Conservation (phyloP, 2,797 vertebrate species). For the Anabas testudineus region DNA sequence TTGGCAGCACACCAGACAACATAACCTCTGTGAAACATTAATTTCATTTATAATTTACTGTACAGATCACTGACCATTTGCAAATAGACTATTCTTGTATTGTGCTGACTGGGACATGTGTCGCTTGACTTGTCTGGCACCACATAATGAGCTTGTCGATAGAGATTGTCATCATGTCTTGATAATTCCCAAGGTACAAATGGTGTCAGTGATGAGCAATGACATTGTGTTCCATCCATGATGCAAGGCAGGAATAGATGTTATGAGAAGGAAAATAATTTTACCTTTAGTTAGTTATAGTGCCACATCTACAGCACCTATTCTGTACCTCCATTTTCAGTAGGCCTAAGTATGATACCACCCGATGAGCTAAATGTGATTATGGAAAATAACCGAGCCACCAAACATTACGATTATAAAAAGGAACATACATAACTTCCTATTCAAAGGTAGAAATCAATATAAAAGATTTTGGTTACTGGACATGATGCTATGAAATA, state of each 20-base stretch:
- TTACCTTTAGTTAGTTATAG: no score
- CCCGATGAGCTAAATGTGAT: background rate
- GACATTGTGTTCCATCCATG: background rate
- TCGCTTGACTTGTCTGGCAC: conserved; percentile 64
- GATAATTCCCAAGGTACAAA: conserved; percentile 47
- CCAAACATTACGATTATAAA: background rate
- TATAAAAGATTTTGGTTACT: no score
- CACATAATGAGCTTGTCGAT: conserved; percentile 68
- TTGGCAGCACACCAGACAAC: no score
- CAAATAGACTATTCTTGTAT: conserved; percentile 6
- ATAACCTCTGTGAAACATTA: background rate
- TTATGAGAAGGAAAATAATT: background rate
- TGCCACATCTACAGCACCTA: no score
- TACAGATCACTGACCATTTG: conserved; percentile 1
- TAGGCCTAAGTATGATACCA: no score
- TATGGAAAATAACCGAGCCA: background rate
- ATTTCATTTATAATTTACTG: background rate
- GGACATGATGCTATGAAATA: no score
- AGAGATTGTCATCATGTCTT: conserved; percentile 69
- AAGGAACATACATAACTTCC: no score
- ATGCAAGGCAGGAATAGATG: background rate
- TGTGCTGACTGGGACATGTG: conserved; percentile 37
- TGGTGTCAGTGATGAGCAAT: conserved; percentile 49
- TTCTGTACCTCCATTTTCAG: background rate
- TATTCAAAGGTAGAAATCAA: no score